phyloP scores from a whole-genome alignment of 2,797 vertebrate genomes.

The Clarias pachynema region DNA sequence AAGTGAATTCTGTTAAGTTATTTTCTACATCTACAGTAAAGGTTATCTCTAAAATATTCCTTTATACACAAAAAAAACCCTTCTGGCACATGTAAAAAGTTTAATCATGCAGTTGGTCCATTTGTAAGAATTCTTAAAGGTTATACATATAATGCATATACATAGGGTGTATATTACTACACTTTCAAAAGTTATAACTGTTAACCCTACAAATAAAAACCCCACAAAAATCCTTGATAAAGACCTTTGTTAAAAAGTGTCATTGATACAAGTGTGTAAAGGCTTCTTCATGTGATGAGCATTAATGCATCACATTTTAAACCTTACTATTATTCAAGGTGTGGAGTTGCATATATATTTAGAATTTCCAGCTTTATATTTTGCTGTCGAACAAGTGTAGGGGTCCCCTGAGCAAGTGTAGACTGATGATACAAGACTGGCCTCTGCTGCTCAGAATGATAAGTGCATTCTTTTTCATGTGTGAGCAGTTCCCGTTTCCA shows the following conservation, averaged over 20 bases:
- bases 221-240: background rate
- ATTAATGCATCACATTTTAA: background rate
- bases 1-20: background rate
- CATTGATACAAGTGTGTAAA: background rate
- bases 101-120: background rate
- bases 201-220: too few relatives aligned
- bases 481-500: background rate
- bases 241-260: background rate
- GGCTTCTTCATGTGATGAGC: background rate
- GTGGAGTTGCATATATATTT: background rate
- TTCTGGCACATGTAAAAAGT: background rate
- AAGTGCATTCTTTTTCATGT: background rate
- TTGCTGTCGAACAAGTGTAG: background rate
- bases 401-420: background rate
- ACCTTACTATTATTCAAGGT: background rate
- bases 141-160: background rate
- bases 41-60: background rate
- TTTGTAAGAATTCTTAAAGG: background rate
- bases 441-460: constrained; percentile 45
- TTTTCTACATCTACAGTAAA: background rate
- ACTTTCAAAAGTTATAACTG: background rate
- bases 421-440: constrained; percentile 21
- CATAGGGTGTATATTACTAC: background rate
- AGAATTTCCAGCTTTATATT: background rate
- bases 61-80: too few relatives aligned